A percentile compares a stretch with the other conserved stretches of the same genome.
These are phyloP conservation scores for Matsumyia berberina DNA, from an alignment of 2,888 invertebrate genomes.

Conservation along the genomic window DNA sequence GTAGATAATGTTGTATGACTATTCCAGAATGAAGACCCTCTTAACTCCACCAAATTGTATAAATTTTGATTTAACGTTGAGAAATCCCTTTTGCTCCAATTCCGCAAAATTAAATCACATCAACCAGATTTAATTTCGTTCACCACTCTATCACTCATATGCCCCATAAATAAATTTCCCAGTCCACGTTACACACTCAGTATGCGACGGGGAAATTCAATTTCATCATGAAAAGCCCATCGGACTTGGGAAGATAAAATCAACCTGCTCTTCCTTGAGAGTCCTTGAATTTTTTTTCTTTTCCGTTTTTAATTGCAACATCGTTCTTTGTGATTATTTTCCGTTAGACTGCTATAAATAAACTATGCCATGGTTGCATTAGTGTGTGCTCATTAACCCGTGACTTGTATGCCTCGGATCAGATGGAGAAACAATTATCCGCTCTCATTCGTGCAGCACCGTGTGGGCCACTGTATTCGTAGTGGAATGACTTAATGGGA, in stretches of 20 bases:
- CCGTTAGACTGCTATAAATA: conserved; percentile 56
- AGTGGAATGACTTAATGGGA: conserved; percentile 25
- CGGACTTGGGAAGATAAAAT: conserved; percentile 16
- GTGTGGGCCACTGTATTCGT: conserved; percentile 44
- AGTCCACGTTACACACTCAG: neutral
- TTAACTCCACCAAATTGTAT: no score
- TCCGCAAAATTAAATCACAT: conserved; percentile 31
- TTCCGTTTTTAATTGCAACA: conserved; percentile 38
- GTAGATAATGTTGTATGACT: no score
- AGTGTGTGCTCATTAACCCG: conserved; percentile 39
- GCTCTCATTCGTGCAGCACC: conserved; percentile 34
- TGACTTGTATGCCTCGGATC: conserved; percentile 17
- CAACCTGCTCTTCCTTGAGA: conserved; percentile 40
- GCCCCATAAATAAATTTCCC: conserved; percentile 28
- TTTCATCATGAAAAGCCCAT: conserved; percentile 18
- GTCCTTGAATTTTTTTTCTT: conserved; percentile 49
- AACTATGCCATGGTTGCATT: conserved; percentile 56
- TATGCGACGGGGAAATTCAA: conserved; percentile 36
- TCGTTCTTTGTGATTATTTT: conserved; percentile 56
- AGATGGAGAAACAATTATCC: conserved; percentile 51
- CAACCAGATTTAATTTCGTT: conserved; percentile 37
- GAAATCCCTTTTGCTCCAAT: conserved; percentile 5
- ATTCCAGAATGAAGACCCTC: no score
- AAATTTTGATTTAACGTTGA: no score
- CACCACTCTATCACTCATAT: conserved; percentile 33